Conservation (phyloP, 2,888 invertebrate species). For the Volucella inanis region DNA sequence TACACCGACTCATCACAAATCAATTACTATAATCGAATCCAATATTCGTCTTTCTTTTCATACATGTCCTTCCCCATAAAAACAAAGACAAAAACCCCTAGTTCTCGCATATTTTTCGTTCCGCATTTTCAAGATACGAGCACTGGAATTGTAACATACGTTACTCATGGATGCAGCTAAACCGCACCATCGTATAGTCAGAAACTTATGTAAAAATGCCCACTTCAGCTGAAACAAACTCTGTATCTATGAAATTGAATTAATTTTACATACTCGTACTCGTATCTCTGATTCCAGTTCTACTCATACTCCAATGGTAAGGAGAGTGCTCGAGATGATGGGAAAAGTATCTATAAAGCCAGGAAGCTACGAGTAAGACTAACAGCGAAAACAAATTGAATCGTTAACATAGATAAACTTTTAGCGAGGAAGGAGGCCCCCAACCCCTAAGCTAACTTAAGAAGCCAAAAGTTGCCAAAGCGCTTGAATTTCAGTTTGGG, state of each 20-base stretch:
- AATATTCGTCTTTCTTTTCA: slow-evolving; percentile 4
- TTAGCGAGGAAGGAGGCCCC: background rate
- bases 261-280: slow-evolving; percentile 6
- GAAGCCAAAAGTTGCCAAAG: background rate
- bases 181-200: background rate
- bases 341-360: background rate
- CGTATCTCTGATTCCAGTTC: background rate
- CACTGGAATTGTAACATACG: background rate
- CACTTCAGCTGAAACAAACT: slow-evolving; percentile 7
- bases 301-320: background rate
- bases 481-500: background rate
- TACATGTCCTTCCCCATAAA: background rate
- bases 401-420: slow-evolving; percentile 39
- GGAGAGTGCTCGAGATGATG: slow-evolving; percentile 5
- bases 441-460: background rate
- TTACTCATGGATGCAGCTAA: background rate
- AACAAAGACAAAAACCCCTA: background rate
- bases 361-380: slow-evolving; percentile 12
- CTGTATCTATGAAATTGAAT: slow-evolving; percentile 23
- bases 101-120: background rate
- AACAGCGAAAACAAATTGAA: background rate
- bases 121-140: background rate
- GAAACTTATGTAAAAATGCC: background rate
- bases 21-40: slow-evolving; percentile 10
- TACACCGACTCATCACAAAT: slow-evolving; percentile 10